phyloP scores from a whole-genome alignment of 2,888 invertebrate genomes.

The Notodonta ziczac region DNA sequence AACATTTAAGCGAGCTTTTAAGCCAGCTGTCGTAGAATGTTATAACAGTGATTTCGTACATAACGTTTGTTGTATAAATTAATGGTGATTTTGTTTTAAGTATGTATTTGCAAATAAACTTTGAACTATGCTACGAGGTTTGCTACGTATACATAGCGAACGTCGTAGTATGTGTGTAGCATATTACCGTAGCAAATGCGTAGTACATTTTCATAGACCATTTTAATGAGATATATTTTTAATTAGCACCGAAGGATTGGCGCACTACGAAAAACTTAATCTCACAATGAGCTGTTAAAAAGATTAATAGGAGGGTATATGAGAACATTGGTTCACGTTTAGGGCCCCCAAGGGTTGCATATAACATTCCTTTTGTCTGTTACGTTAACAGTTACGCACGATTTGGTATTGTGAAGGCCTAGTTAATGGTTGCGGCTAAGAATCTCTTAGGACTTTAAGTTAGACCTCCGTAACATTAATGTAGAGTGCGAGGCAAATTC shows the following conservation, averaged over 20 bases:
- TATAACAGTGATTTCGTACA: no score
- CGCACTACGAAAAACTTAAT: slow-evolving; percentile 30
- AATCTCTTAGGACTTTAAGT: slow-evolving; percentile 11
- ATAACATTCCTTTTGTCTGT: slow-evolving; percentile 43
- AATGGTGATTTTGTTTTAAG: no score
- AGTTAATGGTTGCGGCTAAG: slow-evolving; percentile 27
- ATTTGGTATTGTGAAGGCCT: slow-evolving; percentile 35
- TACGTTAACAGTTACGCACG: slow-evolving; percentile 36
- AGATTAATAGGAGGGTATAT: slow-evolving; percentile 71
- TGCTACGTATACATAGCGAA: not conserved
- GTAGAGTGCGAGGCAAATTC: not conserved
- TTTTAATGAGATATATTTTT: not conserved
- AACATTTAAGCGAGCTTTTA: no score
- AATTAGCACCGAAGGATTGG: not conserved
- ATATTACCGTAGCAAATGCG: not conserved
- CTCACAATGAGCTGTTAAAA: slow-evolving; percentile 62
- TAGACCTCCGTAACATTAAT: not conserved
- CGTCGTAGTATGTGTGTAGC: no score
- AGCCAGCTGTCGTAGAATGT: no score
- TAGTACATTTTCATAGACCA: not conserved
- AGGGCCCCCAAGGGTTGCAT: slow-evolving; percentile 62
- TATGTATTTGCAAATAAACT: no score
- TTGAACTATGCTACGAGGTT: no score
- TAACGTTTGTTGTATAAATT: no score
- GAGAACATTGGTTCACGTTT: slow-evolving; percentile 67